These are phyloP conservation scores for Diuraphis noxia DNA, from an alignment of 1,140 invertebrate species.

Conservation along the genomic window DNA sequence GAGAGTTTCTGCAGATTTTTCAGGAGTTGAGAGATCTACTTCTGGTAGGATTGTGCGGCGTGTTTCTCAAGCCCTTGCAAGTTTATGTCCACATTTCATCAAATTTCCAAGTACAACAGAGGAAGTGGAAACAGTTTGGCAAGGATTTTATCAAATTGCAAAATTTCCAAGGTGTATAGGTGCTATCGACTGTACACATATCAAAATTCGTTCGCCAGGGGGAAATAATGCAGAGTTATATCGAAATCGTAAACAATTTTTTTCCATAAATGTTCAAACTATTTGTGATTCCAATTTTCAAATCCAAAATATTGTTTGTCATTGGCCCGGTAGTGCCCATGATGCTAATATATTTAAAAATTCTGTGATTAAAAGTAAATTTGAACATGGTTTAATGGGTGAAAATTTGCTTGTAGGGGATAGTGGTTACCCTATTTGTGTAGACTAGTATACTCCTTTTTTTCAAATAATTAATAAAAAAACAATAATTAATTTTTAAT, in stretches of 20 bases:
- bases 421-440: conserved; percentile 49
- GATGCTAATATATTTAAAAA: conserved; percentile 59
- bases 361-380: conserved; percentile 55
- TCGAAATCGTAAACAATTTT: conserved; percentile 61
- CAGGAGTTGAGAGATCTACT: conserved; percentile 37
- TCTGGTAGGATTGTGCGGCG: conserved; percentile 42
- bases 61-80: conserved; percentile 46
- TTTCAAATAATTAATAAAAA: too few relatives aligned
- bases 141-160: conserved; percentile 59
- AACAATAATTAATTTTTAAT: too few relatives aligned
- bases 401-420: conserved; percentile 55
- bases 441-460: too few relatives aligned
- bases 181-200: conserved; percentile 61
- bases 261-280: conserved; percentile 61
- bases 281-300: conserved; percentile 59
- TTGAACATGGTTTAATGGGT: not conserved
- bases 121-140: conserved; percentile 55
- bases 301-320: conserved; percentile 60
- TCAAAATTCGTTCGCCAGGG: conserved; percentile 58
- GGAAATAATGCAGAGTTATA: conserved; percentile 59
- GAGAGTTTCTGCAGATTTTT: conserved; percentile 31
- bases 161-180: conserved; percentile 60
- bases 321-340: conserved; percentile 60
- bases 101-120: conserved; percentile 56
- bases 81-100: conserved; percentile 54